These are phyloP conservation scores for Proisotoma minuta DNA, from an alignment of 2,888 invertebrate species.

Conservation along the genomic window DNA sequence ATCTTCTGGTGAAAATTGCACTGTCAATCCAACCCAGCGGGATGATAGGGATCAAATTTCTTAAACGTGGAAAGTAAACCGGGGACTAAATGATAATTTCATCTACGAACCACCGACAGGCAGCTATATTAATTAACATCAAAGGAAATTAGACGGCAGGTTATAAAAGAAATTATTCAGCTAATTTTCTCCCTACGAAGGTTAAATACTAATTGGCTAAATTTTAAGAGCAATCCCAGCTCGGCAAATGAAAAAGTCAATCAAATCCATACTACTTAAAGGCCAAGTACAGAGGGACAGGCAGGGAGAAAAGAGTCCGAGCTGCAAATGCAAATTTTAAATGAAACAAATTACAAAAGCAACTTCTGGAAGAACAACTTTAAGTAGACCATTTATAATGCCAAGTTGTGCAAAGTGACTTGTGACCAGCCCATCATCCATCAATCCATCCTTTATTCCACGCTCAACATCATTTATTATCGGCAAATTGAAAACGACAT, in stretches of 20 bases:
- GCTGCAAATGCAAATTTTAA: conserved; percentile 13
- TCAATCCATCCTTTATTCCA: conserved; percentile 4
- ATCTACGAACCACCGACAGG: not conserved
- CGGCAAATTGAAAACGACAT: not conserved
- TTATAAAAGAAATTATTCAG: conserved; percentile 7
- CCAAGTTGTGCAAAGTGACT: not conserved
- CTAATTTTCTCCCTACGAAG: conserved; percentile 4
- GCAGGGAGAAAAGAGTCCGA: too few species aligned
- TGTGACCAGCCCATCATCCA: conserved; percentile 13
- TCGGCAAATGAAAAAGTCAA: too few species aligned
- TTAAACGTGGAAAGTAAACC: too few species aligned
- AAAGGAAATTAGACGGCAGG: conserved; percentile 7
- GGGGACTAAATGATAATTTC: not conserved
- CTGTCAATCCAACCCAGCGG: not conserved
- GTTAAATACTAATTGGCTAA: conserved; percentile 7
- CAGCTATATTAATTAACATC: not conserved
- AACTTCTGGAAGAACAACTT: too few species aligned
- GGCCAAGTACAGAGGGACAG: too few species aligned
- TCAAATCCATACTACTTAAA: too few species aligned
- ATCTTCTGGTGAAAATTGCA: not conserved
- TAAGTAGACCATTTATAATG: too few species aligned
- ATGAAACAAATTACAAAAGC: conserved; percentile 12
- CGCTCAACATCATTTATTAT: conserved; percentile 6
- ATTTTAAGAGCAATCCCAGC: too few species aligned
- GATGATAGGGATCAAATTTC: not conserved